These are phyloP conservation scores for Enteromius unitaeniatus DNA, from an alignment of 2,797 vertebrate species.

Conservation along the genomic window DNA sequence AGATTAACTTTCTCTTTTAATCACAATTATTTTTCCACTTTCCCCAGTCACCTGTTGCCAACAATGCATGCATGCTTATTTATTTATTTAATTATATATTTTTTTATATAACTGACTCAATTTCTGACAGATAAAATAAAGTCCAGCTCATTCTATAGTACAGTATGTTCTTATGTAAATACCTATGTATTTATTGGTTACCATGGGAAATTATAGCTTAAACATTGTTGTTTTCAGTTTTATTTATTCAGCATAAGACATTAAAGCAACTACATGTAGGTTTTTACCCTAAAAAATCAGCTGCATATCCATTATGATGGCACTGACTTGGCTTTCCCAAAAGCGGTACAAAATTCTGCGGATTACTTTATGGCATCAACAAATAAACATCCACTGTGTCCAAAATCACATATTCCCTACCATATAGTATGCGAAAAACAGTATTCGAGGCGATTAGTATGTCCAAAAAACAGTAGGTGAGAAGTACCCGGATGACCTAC, in stretches of 20 bases:
- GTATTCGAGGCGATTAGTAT: too few relatives aligned
- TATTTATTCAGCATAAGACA: neutral
- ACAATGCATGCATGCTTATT: neutral
- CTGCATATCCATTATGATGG: neutral
- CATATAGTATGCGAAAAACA: too few relatives aligned
- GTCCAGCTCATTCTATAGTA: neutral
- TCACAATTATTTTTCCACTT: neutral
- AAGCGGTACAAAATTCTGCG: fast-evolving
- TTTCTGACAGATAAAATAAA: neutral
- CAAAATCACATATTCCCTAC: too few relatives aligned
- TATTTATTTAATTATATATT: neutral
- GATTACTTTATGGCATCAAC: neutral
- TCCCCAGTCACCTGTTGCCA: neutral
- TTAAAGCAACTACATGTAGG: neutral
- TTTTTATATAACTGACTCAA: neutral
- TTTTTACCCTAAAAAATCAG: neutral
- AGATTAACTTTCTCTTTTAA: neutral
- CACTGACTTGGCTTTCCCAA: neutral
- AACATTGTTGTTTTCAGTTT: neutral
- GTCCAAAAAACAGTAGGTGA: too few relatives aligned
- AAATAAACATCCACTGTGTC: neutral
- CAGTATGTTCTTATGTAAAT: neutral
- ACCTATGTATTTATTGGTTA: neutral
- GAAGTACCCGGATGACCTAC: too few relatives aligned
- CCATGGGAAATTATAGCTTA: neutral